Percentiles rank a stretch among this genome's conserved stretches.
These are phyloP conservation scores for Ashinkailepas kermadecensis DNA, from an alignment of 2,888 invertebrate species.

Conservation along the genomic window DNA sequence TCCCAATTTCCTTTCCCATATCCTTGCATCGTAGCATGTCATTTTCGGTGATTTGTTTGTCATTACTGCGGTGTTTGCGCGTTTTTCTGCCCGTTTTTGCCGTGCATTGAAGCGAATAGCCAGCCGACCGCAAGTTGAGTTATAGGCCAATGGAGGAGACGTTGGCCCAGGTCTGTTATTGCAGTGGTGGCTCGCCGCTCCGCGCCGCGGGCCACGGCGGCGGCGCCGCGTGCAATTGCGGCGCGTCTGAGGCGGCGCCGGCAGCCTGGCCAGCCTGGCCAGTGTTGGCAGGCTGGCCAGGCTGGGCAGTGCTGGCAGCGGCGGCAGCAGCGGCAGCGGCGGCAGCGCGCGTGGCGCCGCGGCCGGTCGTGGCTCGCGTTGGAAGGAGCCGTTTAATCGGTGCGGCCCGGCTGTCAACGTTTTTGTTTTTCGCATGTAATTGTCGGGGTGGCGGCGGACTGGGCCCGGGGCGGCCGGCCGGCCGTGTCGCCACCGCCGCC, in stretches of 20 bases:
- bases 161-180: conserved; percentile 22
- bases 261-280: too few species aligned
- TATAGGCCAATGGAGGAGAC: conserved; percentile 23
- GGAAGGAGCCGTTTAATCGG: conserved; percentile 12
- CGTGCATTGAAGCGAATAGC: conserved; percentile 22
- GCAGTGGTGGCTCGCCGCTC: not conserved
- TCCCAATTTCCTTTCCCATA: conserved; percentile 10
- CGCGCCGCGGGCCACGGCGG: not conserved
- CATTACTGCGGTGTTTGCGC: conserved; percentile 21
- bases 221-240: too few species aligned
- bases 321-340: too few species aligned
- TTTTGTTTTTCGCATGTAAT: conserved; percentile 17
- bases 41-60: conserved; percentile 24
- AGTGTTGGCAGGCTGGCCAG: too few species aligned
- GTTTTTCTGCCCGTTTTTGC: conserved; percentile 23
- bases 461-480: not conserved
- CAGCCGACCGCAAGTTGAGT: conserved; percentile 20
- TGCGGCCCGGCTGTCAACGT: conserved; percentile 1
- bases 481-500: not conserved
- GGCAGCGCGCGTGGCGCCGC: not conserved
- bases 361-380: not conserved
- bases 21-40: conserved; percentile 21
- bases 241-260: too few species aligned
- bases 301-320: too few species aligned
- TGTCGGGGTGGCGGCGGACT: not conserved